Base-by-base conservation (phyloP, 2,797 vertebrate genomes). In the Syndactyla subalaris region DNA sequence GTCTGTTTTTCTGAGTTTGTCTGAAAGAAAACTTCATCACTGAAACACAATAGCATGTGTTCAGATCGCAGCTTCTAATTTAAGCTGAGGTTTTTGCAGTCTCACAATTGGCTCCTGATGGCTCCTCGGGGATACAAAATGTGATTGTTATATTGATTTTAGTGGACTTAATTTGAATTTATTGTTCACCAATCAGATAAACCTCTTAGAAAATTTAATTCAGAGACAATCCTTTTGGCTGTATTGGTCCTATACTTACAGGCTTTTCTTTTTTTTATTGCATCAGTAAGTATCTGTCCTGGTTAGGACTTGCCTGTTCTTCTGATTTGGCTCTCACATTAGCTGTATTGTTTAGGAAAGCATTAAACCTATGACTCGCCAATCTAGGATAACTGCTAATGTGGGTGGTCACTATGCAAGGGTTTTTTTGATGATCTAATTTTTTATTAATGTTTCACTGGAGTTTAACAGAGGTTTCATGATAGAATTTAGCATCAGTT, bases 131-230 rank as follows among this genome's bases (percentile, higher is more conserved):
- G 92, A 87, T 81, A 70, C 6, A 36, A 38, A 86, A 78, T 92
- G 67, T 63, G 89, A 93, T 79, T 92, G 43, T 81, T 86, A 24
- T 61, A 96, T 97, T 85, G 94, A 96, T 92, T 95, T 92, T 84
- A 46, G 62, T 76, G 67, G 45, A 71, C 63, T 89, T 95, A 94
- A 95, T 97, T 94, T 87, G 86, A 92, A 97, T 95, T 92, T 95
- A 92, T 96, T 96, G 81, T 89, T 93, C 72, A 71, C 81, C 74
- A 80, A 74, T 92, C 92, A 92, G 81, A 87, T 95, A 93, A 85
- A 82, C 57, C 41, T 95, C 90, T 85, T 76, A 85, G 41, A 74
- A 93, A 95, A 93, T 91, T 79, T 82, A 95, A 96, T 94, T 91
- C 59, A 43, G 59, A 79, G 86, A 27, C 61, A 92, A 92, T 95